Evolutionary conservation across 2,888 invertebrate genomes (phyloP).

Genomic region (Synanthedon myopaeformis): DNA sequence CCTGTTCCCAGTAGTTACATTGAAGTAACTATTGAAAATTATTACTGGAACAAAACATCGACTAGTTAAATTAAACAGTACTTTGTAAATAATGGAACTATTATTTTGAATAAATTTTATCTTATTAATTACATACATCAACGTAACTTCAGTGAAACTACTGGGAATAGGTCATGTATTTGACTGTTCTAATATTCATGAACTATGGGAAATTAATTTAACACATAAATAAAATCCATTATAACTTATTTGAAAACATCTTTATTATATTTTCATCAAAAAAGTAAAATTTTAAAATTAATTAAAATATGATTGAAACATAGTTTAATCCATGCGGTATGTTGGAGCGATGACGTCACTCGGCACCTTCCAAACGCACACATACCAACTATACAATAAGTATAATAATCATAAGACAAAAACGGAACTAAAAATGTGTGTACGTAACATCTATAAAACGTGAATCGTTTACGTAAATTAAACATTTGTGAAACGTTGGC

Average conservation of each 20-base stretch:
- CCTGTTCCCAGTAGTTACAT: no score
- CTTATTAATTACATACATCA: no score
- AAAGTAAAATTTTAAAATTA: conserved; percentile 68
- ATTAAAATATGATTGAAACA: conserved; percentile 60
- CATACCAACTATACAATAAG: conserved; percentile 13
- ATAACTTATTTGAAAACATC: conserved; percentile 61
- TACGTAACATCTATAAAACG: conserved; percentile 44
- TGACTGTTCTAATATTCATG: no score
- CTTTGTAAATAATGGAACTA: no score
- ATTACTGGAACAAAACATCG: no score
- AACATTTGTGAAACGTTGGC: conserved; percentile 62
- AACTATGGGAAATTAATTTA: no score
- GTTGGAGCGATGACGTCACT: conserved; percentile 19
- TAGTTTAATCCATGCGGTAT: conserved; percentile 53
- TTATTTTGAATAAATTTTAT: no score
- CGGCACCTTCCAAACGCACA: not conserved
- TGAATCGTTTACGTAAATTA: conserved; percentile 48
- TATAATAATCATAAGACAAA: conserved; percentile 41
- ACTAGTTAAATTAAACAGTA: no score
- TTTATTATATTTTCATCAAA: conserved; percentile 70
- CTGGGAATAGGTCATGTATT: no score
- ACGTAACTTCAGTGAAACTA: no score
- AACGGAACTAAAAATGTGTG: conserved; percentile 58
- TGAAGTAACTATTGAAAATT: no score
- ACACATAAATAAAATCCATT: conserved; percentile 11